Percentiles rank a stretch among this genome's conserved stretches.
Conservation (phyloP, 2,888 invertebrate genomes). For the Microplitis deprimator region DNA sequence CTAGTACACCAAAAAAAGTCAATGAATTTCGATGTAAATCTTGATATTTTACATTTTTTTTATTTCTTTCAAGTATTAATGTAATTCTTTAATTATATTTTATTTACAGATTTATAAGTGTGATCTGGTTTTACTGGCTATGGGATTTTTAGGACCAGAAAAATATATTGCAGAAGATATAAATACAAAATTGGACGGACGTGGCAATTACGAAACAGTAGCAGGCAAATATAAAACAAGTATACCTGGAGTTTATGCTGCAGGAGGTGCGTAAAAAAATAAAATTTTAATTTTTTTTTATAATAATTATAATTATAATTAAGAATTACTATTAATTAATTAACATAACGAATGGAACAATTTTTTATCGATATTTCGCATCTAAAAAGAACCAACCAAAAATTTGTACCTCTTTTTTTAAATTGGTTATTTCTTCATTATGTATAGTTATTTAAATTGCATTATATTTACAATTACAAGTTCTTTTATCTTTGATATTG, state of each 20-base stretch:
- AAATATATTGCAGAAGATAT: constrained; percentile 87
- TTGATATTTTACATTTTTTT: not conserved
- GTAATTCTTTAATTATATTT: not conserved
- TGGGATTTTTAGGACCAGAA: constrained; percentile 99
- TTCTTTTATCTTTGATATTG: too few relatives aligned
- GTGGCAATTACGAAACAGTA: constrained; percentile 92
- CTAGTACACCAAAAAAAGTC: not conserved
- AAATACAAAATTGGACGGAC: constrained; percentile 85
- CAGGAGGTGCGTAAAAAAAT: constrained; percentile 82
- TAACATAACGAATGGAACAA: too few relatives aligned
- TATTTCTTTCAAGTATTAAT: not conserved
- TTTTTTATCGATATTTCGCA: too few relatives aligned
- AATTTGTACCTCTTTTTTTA: too few relatives aligned
- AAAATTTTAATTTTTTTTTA: constrained; percentile 3
- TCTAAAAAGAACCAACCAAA: too few relatives aligned
- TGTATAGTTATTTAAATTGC: too few relatives aligned
- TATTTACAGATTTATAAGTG: constrained; percentile 78
- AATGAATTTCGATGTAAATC: not conserved
- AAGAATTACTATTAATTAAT: too few relatives aligned
- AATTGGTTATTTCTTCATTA: too few relatives aligned
- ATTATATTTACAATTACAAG: too few relatives aligned
- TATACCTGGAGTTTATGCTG: constrained; percentile 90
- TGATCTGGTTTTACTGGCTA: constrained; percentile 94
- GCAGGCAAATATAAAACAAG: constrained; percentile 84
- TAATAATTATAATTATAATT: not conserved